Conservation (phyloP, 2,888 invertebrate species). For the Steinernema hermaphroditum region DNA sequence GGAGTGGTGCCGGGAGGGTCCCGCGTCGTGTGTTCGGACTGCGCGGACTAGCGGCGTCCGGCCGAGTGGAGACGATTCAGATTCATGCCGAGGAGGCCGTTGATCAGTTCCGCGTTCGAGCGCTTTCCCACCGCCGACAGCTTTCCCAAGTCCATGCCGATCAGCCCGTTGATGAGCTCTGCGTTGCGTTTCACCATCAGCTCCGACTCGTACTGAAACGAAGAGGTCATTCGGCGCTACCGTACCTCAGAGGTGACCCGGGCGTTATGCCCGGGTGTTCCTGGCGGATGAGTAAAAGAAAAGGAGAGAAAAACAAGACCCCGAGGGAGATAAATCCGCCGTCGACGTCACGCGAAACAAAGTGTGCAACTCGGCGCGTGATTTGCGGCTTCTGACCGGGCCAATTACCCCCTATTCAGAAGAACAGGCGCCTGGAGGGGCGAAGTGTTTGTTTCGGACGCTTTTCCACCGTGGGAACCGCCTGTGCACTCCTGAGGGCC, state of each 20-base stretch:
- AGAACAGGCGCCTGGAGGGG: background rate
- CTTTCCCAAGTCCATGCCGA: constrained; percentile 64
- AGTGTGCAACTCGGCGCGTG: constrained; percentile 8
- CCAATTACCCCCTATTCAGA: constrained; percentile 16
- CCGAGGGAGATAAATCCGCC: constrained; percentile 11
- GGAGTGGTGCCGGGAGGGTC: too few relatives aligned
- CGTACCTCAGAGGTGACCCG: too few relatives aligned
- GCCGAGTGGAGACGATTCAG: constrained; percentile 56
- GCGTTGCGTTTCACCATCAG: constrained; percentile 58
- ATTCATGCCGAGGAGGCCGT: constrained; percentile 65
- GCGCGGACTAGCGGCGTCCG: constrained; percentile 42
- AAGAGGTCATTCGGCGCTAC: too few relatives aligned
- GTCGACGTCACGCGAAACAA: background rate
- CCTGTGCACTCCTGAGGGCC: too few relatives aligned
- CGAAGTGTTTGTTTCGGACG: background rate
- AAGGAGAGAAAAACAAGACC: too few relatives aligned
- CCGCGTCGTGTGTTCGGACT: constrained; percentile 6
- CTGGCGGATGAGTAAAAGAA: background rate
- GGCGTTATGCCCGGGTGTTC: too few relatives aligned
- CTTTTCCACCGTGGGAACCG: too few relatives aligned
- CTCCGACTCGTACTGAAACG: constrained; percentile 32
- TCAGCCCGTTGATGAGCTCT: constrained; percentile 64
- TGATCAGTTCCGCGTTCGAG: constrained; percentile 64
- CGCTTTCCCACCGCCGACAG: constrained; percentile 62
- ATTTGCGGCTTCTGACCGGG: background rate